Evolutionary conservation across 2,113 vertebrate genomes (phyloP).

Genomic region (Boleophthalmus pectinirostris): DNA sequence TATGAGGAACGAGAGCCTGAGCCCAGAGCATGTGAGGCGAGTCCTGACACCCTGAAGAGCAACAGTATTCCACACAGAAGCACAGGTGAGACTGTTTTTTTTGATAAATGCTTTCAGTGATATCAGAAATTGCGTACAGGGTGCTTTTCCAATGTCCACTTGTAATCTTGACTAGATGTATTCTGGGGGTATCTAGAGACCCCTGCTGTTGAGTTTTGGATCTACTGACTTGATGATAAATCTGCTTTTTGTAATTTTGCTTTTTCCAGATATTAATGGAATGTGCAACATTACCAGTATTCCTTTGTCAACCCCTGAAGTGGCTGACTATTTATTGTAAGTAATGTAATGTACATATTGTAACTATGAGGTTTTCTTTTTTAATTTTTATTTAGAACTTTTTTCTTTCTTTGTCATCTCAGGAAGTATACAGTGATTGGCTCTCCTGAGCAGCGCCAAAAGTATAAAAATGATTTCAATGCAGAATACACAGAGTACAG

Average conservation of each 20-base stretch:
- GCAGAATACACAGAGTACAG: constrained; percentile 93
- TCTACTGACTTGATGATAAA: neutral
- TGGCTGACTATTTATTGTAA: constrained; percentile 93
- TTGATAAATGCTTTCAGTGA: neutral
- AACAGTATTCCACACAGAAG: constrained; percentile 75
- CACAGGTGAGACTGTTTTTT: constrained; percentile 73
- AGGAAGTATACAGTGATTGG: constrained; percentile 91
- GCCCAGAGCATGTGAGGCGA: constrained; percentile 68
- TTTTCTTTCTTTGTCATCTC: constrained; percentile 2
- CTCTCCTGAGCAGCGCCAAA: constrained; percentile 93
- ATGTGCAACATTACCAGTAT: constrained; percentile 84
- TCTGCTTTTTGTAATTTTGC: neutral
- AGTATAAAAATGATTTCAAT: constrained; percentile 97
- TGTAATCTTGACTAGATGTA: neutral
- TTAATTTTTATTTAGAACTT: neutral
- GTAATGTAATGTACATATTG: constrained; percentile 35
- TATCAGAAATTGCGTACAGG: neutral
- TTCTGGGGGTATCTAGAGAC: constrained; percentile 40
- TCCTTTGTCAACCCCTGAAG: constrained; percentile 85
- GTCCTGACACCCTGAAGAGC: constrained; percentile 67
- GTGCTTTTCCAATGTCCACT: neutral
- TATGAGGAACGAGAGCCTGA: constrained; percentile 57
- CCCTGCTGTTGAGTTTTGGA: constrained; percentile 48
- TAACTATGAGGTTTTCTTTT: neutral
- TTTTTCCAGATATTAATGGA: constrained; percentile 78